Evolutionary conservation across 2,888 invertebrate species (phyloP), one percentile per base, ranked within the genome.

Genomic region (Xylota segnis): DNA sequence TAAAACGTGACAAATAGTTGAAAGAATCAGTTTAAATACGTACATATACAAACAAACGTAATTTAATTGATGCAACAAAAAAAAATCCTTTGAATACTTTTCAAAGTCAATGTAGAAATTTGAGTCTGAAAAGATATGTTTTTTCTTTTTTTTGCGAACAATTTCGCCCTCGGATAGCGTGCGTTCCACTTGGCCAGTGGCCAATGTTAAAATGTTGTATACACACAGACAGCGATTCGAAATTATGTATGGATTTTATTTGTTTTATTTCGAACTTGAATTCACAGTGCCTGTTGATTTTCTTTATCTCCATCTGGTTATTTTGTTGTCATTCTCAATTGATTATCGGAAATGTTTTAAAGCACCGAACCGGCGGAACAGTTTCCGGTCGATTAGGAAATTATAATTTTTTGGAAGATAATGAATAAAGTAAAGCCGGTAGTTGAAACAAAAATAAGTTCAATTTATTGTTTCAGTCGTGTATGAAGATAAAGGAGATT

Each of bases 161-260:
- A 76, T 71, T 59, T 76, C 34, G 32, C 50, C 43, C 32, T 12
- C 18, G 16, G 2, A 47, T 76, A 71, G 75, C 81, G 47, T 70
- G 75, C 66, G 84, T 81, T 84, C 75, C 71, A 84, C 75, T 84
- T 84, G 84, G 84, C 84, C 75, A 58, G 50, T 66, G 65, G 81
- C 84, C 84, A 84, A 81, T 76, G 81, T 71, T 81, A 71, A 70
- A 84, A 75, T 75, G 47, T 75, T n/a, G 40, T 81, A 71, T 66
- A 79, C 75, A 75, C 71, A 79, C 75, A 75, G 75, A 84, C 84
- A 79, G 75, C 58, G 76, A 63, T 65, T 45, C 23, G 50, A 43
- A 63, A 45, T 18, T 45, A 66, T 43, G 12, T 50, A n/a, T 56
- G 23, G 0, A 5, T 54, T 34, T 47, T 10, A 3, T 50, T 10